phyloP scores from a whole-genome alignment of 2,113 vertebrate species.

The Chelonoidis abingdonii region DNA sequence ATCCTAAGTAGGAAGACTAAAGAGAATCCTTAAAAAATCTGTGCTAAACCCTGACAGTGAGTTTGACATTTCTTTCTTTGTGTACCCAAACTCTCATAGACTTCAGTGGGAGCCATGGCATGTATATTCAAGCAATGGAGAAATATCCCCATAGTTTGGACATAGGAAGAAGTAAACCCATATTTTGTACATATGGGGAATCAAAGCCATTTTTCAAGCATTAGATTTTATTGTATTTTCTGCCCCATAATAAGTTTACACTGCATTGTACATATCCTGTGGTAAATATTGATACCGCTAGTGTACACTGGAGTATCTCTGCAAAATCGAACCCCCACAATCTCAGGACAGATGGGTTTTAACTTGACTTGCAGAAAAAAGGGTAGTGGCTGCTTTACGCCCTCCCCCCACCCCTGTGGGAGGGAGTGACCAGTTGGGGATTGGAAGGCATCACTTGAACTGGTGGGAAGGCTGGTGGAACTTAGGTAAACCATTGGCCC shows the following conservation, averaged over 20 bases:
- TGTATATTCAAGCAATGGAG: background rate
- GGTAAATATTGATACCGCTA: background rate
- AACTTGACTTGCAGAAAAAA: background rate
- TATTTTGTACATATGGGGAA: background rate
- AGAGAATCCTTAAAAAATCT: background rate
- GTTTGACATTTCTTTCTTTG: background rate
- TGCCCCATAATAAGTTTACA: background rate
- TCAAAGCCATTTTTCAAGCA: background rate
- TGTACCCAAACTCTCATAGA: background rate
- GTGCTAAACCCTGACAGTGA: background rate
- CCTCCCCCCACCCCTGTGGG: background rate
- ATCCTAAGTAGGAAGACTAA: background rate
- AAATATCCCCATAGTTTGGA: background rate
- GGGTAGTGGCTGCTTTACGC: background rate
- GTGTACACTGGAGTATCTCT: background rate
- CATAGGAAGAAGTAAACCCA: background rate
- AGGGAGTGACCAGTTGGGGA: background rate
- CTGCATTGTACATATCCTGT: background rate
- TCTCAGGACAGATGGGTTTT: background rate
- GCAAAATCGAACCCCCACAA: background rate
- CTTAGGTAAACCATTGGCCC: background rate
- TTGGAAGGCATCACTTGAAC: background rate
- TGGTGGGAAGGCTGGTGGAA: background rate
- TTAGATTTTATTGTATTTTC: background rate
- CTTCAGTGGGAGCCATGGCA: background rate